Evolutionary conservation across 1,140 invertebrate genomes (phyloP), one percentile per base, ranked within the genome.

Genomic region (Zaprionus kolodkinae): DNA sequence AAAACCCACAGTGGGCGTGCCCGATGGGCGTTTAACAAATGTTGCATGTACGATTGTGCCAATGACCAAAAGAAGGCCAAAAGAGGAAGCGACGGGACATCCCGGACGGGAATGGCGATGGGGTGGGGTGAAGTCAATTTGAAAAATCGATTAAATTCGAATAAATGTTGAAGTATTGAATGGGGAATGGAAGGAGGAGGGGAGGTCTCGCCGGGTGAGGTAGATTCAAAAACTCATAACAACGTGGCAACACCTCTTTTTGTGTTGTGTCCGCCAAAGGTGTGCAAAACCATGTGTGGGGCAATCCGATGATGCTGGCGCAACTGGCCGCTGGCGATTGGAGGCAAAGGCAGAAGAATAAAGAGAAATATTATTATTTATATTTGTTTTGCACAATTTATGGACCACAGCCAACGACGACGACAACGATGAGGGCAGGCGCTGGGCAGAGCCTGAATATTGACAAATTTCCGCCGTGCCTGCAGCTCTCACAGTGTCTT

Each of bases 191-290:
- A 4, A 17, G 45, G 11, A 0, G 3, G 1, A 21, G 17, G 45
- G 17, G 45, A 3, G 21, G 21, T 21, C 21, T 11, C n/a, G 45
- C 27, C 1, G 45, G 15, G 76, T 89, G 77, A 86, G 78, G 74
- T 76, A 81, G 87, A 79, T 91, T 89, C 90, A 80, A 90, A 89
- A 89, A 91, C 86, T 89, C 81, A 89, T 89, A 89, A 89, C 86
- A 91, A 90, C 72, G 55, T 81, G 86, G 82, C 86, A 86, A 90
- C 87, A 90, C 86, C 85, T 89, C 73, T 71, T 89, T 90, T 72
- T 72, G 56, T 69, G 45, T 64, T 56, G 38, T n/a, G 35, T 55
- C 69, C 62, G 36, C 27, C 59, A 52, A 45, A 89, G 85, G 80
- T 85, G 85, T 81, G 73, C 67, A 79, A 79, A 89, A 76, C 79